A percentile compares a stretch with the other conserved stretches of the same genome.
Evolutionary conservation across 2,888 invertebrate genomes (phyloP).

Genomic region (Dendrolimus pini): DNA sequence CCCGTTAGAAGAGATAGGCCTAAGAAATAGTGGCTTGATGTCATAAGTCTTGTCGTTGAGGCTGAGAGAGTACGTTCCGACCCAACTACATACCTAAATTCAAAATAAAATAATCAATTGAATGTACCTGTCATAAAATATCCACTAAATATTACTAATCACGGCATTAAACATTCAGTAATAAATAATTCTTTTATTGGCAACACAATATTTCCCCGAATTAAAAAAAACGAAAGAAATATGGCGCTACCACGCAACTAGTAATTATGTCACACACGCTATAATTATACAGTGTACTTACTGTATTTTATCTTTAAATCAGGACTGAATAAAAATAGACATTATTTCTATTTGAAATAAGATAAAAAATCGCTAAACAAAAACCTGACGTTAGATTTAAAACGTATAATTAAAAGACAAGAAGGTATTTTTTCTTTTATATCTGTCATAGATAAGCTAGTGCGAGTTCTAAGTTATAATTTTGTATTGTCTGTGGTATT

Average conservation of each 20-base stretch:
- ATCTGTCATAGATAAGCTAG: constrained; percentile 39
- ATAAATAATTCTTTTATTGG: constrained; percentile 25
- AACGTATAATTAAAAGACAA: constrained; percentile 43
- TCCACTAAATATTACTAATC: background rate
- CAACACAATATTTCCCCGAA: constrained; percentile 4
- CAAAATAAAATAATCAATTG: too few relatives aligned
- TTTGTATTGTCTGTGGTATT: constrained; percentile 9
- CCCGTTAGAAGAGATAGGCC: too few relatives aligned
- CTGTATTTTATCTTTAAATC: constrained; percentile 37
- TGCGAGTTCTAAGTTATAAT: constrained; percentile 33
- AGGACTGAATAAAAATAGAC: constrained; percentile 25
- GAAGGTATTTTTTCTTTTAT: constrained; percentile 36
- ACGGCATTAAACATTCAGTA: constrained; percentile 14
- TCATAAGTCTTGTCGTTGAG: too few relatives aligned
- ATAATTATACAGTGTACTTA: constrained; percentile 33
- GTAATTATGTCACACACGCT: constrained; percentile 54
- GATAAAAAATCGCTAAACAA: constrained; percentile 17
- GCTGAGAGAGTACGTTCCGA: too few relatives aligned
- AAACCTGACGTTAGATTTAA: constrained; percentile 20
- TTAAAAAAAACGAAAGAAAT: constrained; percentile 28
- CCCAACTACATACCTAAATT: too few relatives aligned
- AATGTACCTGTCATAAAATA: too few relatives aligned
- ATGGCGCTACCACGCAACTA: constrained; percentile 22
- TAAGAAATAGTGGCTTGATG: too few relatives aligned
- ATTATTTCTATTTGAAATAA: constrained; percentile 22